Evolutionary conservation across 2,797 vertebrate genomes (phyloP).

Genomic region (Silurus aristotelis): DNA sequence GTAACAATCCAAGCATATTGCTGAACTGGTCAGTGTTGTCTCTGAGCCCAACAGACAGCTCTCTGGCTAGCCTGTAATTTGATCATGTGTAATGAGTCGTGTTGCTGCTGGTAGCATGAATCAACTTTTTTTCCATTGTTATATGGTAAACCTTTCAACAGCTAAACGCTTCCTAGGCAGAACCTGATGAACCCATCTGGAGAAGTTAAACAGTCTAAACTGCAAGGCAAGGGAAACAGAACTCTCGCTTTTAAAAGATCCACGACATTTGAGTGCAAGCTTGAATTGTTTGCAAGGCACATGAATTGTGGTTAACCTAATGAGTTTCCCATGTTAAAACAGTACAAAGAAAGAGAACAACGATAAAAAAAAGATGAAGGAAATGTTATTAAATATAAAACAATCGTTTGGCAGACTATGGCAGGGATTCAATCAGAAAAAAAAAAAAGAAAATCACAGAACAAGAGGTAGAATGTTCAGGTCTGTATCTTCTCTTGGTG

Average conservation of each 20-base stretch:
- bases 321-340: conserved; percentile 25
- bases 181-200: conserved; percentile 19
- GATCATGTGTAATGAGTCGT: neutral
- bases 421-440: neutral
- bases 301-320: conserved; percentile 19
- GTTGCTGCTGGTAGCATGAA: neutral
- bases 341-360: neutral
- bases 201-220: conserved; percentile 3
- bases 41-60: neutral
- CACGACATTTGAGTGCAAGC: conserved; percentile 17
- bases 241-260: neutral
- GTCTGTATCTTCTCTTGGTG: neutral
- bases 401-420: neutral
- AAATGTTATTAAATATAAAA: neutral
- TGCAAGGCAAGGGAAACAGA: conserved; percentile 6
- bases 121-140: neutral
- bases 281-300: conserved; percentile 19
- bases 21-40: neutral
- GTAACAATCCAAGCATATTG: neutral
- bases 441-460: neutral
- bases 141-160: neutral
- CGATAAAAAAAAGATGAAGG: neutral
- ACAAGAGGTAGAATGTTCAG: neutral
- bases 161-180: neutral
- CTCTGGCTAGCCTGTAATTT: neutral